A percentile compares a stretch with the other conserved stretches of the same genome.
Evolutionary conservation across 1,140 invertebrate genomes (phyloP).

Genomic region (Drosophila pseudoananassae): DNA sequence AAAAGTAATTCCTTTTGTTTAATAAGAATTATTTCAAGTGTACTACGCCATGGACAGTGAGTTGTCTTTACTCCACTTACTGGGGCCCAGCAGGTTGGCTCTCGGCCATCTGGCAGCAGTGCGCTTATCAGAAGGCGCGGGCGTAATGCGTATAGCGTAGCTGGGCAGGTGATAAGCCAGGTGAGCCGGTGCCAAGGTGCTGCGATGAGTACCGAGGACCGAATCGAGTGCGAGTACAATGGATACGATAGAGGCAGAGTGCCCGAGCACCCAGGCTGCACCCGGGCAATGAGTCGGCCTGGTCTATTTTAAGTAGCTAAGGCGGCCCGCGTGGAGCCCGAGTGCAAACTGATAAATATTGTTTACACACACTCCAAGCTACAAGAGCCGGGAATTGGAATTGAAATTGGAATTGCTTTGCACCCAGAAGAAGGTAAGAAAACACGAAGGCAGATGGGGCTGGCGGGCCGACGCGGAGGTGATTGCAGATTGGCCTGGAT

Average conservation of each 20-base stretch:
- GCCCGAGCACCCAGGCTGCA: slow-evolving; percentile 46
- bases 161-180: slow-evolving; percentile 42
- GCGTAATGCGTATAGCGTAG: slow-evolving; percentile 62
- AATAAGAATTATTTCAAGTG: slow-evolving; percentile 1
- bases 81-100: slow-evolving; percentile 10
- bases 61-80: slow-evolving; percentile 25
- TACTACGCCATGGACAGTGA: slow-evolving; percentile 27
- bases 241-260: slow-evolving; percentile 7
- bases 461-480: neutral
- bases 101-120: slow-evolving; percentile 50
- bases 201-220: slow-evolving; percentile 7
- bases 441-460: no score
- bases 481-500: slow-evolving; percentile 10
- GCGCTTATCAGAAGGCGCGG: slow-evolving; percentile 49
- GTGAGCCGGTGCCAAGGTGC: slow-evolving; percentile 13
- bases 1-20: no score
- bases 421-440: slow-evolving; percentile 37
- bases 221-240: slow-evolving; percentile 5
- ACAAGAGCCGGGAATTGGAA: slow-evolving; percentile 52
- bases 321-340: slow-evolving; percentile 8
- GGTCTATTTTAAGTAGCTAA: slow-evolving; percentile 54
- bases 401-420: slow-evolving; percentile 65
- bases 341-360: slow-evolving; percentile 71
- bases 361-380: slow-evolving; percentile 58
- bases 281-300: slow-evolving; percentile 25